Base-by-base conservation (phyloP, 2,113 vertebrate genomes). In the Stigmatopora nigra region DNA sequence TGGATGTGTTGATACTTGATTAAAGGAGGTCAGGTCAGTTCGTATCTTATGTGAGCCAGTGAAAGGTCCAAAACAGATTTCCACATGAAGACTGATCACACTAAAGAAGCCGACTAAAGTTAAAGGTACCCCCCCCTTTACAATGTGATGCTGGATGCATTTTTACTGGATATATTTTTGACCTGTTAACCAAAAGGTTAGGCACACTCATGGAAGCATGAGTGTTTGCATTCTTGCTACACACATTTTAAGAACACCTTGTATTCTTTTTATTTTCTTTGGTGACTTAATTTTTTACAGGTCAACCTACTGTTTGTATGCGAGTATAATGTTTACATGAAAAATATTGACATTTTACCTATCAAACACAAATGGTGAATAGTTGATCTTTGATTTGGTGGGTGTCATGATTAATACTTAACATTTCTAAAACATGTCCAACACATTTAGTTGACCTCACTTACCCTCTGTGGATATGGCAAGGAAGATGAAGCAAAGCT, bases 401-500 rank as follows among this genome's bases (percentile, higher is more conserved):
- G n/a, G 16, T 51, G 9, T n/a, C 16, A 17, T 19, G 48, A 49
- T n/a, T 4, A 17, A 5, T 49, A 15, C 15, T 49, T 49, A 4
- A 35, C 1, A 25, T 19, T 35, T 36, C 35, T 4, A 11, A 58
- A 17, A 14, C 25, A 58, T 38, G 7, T 53, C n/a, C 51, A 20
- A 20, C 8, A 53, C 19, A 53, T 58, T 57, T 6, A 7, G 12
- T 59, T 48, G 77, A 90, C 91, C 89, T 90, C 84, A 61, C 72
- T 85, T 53, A 48, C 86, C 65, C 82, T 85, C 41, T 68, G 70
- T 48, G 63, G 12, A 5, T 78, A 84, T 31, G 82, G 87, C n/a
- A 89, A 85, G 6, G 88, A 88, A 3, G 82, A 87, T 1, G 88
- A 82, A 68, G 79, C 74, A 0, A 80, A 86, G 77, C 80, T 71